phyloP scores from a whole-genome alignment of 2,113 vertebrate genomes.

The Columba janthina region DNA sequence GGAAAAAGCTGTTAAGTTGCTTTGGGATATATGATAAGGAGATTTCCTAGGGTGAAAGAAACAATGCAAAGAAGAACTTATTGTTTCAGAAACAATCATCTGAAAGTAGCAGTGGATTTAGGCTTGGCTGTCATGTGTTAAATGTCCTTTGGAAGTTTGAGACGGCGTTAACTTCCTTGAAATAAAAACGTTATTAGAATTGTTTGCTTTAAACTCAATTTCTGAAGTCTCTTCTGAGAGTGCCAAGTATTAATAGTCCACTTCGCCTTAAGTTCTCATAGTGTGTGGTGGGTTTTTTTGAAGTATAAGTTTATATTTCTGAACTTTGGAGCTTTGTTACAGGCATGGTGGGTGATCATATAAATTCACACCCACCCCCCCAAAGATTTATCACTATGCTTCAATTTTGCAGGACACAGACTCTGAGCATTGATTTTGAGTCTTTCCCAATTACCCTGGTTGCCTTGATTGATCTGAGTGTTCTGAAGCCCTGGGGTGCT shows the following conservation, averaged over 20 bases:
- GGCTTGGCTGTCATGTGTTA: background rate
- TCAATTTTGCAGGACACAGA: background rate
- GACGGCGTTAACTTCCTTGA: background rate
- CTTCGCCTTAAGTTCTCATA: background rate
- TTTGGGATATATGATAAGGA: background rate
- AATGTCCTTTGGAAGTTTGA: background rate
- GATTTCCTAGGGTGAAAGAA: background rate
- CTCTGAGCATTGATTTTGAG: background rate
- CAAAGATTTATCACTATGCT: background rate
- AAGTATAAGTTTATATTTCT: background rate
- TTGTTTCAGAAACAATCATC: background rate
- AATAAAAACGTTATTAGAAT: background rate
- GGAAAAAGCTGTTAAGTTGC: constrained; percentile 1
- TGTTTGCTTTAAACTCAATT: background rate
- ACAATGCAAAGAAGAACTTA: background rate
- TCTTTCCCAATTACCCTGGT: background rate
- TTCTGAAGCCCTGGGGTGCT: background rate
- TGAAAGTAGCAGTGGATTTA: constrained; percentile 2
- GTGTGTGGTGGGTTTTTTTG: background rate
- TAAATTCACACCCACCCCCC: background rate
- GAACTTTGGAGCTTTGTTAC: background rate
- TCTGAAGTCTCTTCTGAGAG: background rate
- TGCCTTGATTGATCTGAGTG: background rate
- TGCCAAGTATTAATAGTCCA: background rate
- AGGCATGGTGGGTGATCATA: background rate